Percentiles rank a stretch among this genome's conserved stretches.
These are phyloP conservation scores for Mythimna ferrago DNA, from an alignment of 2,888 invertebrate genomes.

Conservation along the genomic window DNA sequence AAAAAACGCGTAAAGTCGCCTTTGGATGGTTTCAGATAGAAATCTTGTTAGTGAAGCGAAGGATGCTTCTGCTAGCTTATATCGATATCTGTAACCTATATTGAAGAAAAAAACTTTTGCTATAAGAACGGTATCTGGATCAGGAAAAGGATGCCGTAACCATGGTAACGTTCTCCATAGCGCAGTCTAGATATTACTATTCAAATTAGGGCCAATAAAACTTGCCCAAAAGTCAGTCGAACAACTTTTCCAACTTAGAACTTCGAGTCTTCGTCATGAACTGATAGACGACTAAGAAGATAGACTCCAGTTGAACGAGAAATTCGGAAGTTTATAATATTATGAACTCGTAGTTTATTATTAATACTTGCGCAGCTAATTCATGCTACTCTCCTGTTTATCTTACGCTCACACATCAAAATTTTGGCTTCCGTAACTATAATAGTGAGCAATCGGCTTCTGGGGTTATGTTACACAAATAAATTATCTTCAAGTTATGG, in stretches of 20 bases:
- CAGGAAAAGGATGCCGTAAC: background rate
- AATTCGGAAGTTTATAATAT: constrained; percentile 36
- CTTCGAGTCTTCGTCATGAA: too few relatives aligned
- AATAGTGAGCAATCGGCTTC: constrained; percentile 30
- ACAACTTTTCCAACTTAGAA: background rate
- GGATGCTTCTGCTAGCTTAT: background rate
- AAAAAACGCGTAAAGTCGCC: background rate
- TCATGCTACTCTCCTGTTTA: constrained; percentile 35
- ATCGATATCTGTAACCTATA: background rate
- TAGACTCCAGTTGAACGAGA: background rate
- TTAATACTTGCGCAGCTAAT: constrained; percentile 17
- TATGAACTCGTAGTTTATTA: constrained; percentile 23
- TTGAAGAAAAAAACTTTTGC: background rate
- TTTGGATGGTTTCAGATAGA: background rate
- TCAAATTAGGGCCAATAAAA: background rate
- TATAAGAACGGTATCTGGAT: background rate
- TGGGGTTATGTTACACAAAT: constrained; percentile 34
- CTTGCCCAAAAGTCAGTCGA: background rate
- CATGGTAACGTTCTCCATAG: background rate
- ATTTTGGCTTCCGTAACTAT: constrained; percentile 28
- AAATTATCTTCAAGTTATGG: constrained; percentile 55
- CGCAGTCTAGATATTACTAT: background rate
- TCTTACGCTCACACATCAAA: constrained; percentile 32
- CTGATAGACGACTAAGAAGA: too few relatives aligned
- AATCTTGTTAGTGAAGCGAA: constrained; percentile 11